These are phyloP conservation scores for Coreoperca whiteheadi DNA, from an alignment of 2,113 vertebrate genomes.

Conservation along the genomic window DNA sequence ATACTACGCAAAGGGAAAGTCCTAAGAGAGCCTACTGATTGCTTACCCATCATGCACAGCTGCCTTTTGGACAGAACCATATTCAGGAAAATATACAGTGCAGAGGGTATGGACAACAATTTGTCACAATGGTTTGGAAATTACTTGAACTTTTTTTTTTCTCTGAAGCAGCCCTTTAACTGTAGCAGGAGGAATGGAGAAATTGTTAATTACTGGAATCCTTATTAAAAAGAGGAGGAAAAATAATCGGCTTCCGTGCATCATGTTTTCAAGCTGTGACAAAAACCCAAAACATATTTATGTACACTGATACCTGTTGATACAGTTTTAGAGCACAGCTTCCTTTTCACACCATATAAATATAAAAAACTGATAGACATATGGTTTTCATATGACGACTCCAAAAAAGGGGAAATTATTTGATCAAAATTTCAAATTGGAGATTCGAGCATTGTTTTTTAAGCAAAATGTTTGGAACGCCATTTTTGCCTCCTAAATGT, in stretches of 20 bases:
- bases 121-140: slow-evolving; percentile 30
- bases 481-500: background rate
- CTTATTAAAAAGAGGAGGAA: slow-evolving; percentile 1
- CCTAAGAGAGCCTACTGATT: slow-evolving; percentile 71
- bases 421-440: background rate
- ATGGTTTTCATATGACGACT: no score
- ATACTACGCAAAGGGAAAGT: slow-evolving; percentile 68
- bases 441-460: background rate
- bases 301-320: background rate
- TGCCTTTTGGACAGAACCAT: slow-evolving; percentile 67
- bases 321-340: background rate
- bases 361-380: background rate
- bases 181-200: background rate
- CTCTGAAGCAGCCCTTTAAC: background rate
- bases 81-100: slow-evolving; percentile 46
- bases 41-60: slow-evolving; percentile 75
- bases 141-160: background rate
- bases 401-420: background rate
- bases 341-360: background rate
- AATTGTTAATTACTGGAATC: slow-evolving; percentile 3
- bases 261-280: background rate
- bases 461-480: background rate
- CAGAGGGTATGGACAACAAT: slow-evolving; percentile 19
- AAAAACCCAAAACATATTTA: background rate
- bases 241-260: background rate